Base-by-base conservation (phyloP, 2,797 vertebrate genomes). In the Neomorphus geoffroyi region DNA sequence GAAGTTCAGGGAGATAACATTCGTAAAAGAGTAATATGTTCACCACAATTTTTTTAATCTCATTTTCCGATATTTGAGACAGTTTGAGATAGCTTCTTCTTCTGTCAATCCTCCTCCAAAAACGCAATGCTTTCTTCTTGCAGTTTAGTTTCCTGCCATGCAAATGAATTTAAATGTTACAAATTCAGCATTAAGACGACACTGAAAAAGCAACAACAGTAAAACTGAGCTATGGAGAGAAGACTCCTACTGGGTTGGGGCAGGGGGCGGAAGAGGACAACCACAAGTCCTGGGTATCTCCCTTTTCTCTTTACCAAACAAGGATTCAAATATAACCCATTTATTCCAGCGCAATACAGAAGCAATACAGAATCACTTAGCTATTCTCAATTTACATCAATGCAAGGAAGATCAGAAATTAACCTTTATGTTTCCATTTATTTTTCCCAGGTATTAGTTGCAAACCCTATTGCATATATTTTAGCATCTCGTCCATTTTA, bases 41-140 rank as follows among this genome's bases (percentile, higher is more conserved):
- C 5, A 4, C 35, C 24, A 67, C 23, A 33, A 27, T 13, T 64
- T 58, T 58, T 94, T 80, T 67, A 8, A 58, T 81, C 46, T 79
- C 35, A 53, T 82, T 94, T 95, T 94, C 61, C 93, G 58, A 77
- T 86, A 85, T 90, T 70, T 79, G 39, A 87, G 53, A 41, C 32
- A 24, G 7, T 56, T 83, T 74, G 61, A 96, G 77, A n/a, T 43
- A 81, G 22, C 56, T 87, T 71, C 45, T 92, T 70, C 58, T 94
- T 51, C 60, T 91, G 45, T 64, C 92, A 82, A 69, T 80, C 17
- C 13, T 74, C 10, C 39, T 74, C 19, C 39, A 73, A 94, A 92
- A 50, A 70, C 21, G 43, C 12, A 73, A 35, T 39, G 18, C 35
- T 62, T 93, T 80, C 51, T 74, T 78, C 39, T 35, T 41, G 61